phyloP scores from a whole-genome alignment of 2,797 vertebrate genomes.

The Sarcophilus harrisii region DNA sequence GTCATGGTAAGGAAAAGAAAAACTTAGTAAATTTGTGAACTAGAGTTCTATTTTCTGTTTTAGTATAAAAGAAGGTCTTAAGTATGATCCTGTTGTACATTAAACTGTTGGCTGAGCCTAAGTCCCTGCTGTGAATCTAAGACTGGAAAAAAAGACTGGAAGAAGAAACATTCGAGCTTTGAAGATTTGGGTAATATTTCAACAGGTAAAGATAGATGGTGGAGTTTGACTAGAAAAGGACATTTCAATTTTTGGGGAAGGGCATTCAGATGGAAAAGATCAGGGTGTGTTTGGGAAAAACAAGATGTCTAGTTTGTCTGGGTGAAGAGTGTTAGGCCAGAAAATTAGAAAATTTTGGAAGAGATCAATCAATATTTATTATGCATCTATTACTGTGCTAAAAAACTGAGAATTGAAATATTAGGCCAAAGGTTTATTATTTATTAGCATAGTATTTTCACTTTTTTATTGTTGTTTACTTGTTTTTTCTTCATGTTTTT shows the following conservation, averaged over 20 bases:
- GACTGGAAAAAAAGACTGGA: too few species aligned
- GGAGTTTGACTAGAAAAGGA: neutral
- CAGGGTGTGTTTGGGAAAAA: neutral
- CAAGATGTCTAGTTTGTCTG: neutral
- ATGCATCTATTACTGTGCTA: neutral
- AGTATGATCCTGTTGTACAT: neutral
- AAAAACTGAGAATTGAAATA: neutral
- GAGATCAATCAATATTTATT: neutral
- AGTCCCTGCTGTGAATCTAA: slow-evolving; percentile 35
- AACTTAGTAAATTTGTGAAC: neutral
- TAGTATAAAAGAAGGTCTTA: neutral
- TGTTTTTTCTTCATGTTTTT: too few species aligned
- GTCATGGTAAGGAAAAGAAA: neutral
- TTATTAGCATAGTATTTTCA: neutral
- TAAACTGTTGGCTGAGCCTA: slow-evolving; percentile 29
- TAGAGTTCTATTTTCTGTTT: neutral
- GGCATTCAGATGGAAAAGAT: neutral
- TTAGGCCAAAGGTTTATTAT: neutral
- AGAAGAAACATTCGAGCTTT: neutral
- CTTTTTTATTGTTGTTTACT: too few species aligned
- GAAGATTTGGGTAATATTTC: neutral
- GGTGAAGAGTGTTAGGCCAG: neutral
- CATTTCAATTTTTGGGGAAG: neutral
- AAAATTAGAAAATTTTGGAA: neutral
- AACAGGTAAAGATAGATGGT: neutral